Evolutionary conservation across 1,140 invertebrate genomes (phyloP), one percentile per base, ranked within the genome.

Genomic region (Pteromalus puparum): DNA sequence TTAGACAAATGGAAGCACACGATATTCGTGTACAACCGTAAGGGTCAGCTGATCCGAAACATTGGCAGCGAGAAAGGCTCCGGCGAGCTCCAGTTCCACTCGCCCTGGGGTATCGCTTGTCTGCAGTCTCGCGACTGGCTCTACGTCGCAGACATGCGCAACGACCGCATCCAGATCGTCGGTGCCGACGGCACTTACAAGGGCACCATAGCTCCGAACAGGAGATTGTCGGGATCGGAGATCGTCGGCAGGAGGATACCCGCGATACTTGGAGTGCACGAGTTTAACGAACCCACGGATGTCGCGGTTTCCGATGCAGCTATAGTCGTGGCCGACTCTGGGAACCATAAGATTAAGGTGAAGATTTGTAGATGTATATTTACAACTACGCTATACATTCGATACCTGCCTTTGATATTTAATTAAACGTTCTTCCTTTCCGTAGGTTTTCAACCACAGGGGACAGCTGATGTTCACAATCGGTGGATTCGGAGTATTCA

Each of bases 81-180:
- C 46, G 90, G 93, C 5, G 90, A 93, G 0, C 95, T 95, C 2
- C 94, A 95, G 89, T 94, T 97, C 85, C 92, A 94, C 24, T 95
- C 95, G 82, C 96, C 96, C 0, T 96, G 97, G 92, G 96, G 96
- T 48, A 94, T 97, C 74, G 95, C 95, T 0, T 95, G 95, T 87
- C 89, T 92, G 38, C 92, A 92, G 82, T 94, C 94, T 34, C 90
- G 93, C 10, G 94, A 95, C 28, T 93, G 94, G 67, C 94, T 97
- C 42, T 97, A 96, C 87, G 94, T 97, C 2, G 96, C 95, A 80
- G 96, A 97, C 90, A 97, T 96, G 86, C 96, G 96, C 65, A 97
- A 97, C 87, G 95, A 96, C 88, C 92, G 96, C 83, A 91, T 96
- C 18, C 93, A 95, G 89, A 91, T 93, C 80, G 34, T 88, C 65